Conservation (phyloP, 1,140 invertebrate species). For the Zophobas morio region DNA sequence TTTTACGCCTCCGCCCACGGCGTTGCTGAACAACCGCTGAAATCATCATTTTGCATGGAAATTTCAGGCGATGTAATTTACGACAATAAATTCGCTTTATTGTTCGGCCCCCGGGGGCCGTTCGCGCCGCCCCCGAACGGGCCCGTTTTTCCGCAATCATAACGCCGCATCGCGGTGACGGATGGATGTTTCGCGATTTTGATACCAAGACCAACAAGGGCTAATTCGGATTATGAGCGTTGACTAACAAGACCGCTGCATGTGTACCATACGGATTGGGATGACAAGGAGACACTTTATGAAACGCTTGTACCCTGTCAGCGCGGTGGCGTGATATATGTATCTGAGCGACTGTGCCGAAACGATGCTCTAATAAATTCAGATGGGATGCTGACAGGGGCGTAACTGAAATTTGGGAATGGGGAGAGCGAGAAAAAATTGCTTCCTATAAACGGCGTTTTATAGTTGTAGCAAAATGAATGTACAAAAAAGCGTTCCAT, state of each 20-base stretch:
- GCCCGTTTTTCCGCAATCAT: slow-evolving; percentile 4
- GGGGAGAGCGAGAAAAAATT: neutral
- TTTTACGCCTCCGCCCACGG: slow-evolving; percentile 24
- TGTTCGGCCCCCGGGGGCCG: slow-evolving; percentile 6
- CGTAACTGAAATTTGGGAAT: neutral
- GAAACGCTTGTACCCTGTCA: slow-evolving; percentile 10
- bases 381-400: neutral
- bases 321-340: neutral
- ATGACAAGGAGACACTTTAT: slow-evolving; percentile 6
- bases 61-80: slow-evolving; percentile 32
- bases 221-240: slow-evolving; percentile 8
- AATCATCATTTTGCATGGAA: slow-evolving; percentile 40
- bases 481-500: too few relatives aligned
- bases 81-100: slow-evolving; percentile 30
- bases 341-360: neutral
- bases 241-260: slow-evolving; percentile 12
- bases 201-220: slow-evolving; percentile 4
- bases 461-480: too few relatives aligned
- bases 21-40: slow-evolving; percentile 13
- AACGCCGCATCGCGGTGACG: neutral
- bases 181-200: slow-evolving; percentile 3
- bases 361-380: neutral
- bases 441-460: neutral
- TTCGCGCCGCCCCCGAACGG: neutral
- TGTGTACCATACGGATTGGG: slow-evolving; percentile 16